Base-by-base conservation (phyloP, 2,797 vertebrate genomes). In the Gastrophryne carolinensis region DNA sequence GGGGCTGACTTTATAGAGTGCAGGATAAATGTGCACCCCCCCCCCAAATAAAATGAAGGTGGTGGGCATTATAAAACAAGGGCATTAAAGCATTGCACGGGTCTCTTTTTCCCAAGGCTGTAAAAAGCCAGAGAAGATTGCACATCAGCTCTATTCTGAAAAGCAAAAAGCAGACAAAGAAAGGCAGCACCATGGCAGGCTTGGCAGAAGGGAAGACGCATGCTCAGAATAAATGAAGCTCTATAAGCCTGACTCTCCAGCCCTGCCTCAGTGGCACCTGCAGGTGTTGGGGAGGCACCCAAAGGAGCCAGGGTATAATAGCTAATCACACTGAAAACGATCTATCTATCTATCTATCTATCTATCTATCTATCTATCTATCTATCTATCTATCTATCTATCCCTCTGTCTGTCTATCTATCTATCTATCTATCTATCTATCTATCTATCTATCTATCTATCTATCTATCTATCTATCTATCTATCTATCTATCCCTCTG, bases 161-260 rank as follows among this genome's bases (percentile, higher is more conserved):
- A 63, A 30, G 52, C 47, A 53, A 54, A 23, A 12, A 41, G 65
- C 32, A 68, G 65, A 68, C 65, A 68, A 68, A 68, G 65, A 21
- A 53, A 53, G 32, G 44, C 19, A 37, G 58, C 26, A 57, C 52
- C 50, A 35, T 27, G 12, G 37, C 67, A 23, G 17, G 47, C 26
- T 15, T 13, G 23, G 39, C 8, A 44, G 29, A 72, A 8, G 29
- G 17, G 32, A 52, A 54, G 65, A 26, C 65, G 50, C 65, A 68
- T 56, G 50, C 52, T 70, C 53, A 44, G 67, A n/a, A 32, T n/a
- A 52, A 41, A 39, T 29, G 2, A 57, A 30, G 30, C 44, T 21
- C 37, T 49, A 26, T 62, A 29, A 37, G 62, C 57, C 60, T 50
- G 11, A 29, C 61, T 29, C 32, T 30, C 63, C 72, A 67, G 29